Conservation (phyloP, 2,113 vertebrate genomes). For the Microcebus lehilahytsara region DNA sequence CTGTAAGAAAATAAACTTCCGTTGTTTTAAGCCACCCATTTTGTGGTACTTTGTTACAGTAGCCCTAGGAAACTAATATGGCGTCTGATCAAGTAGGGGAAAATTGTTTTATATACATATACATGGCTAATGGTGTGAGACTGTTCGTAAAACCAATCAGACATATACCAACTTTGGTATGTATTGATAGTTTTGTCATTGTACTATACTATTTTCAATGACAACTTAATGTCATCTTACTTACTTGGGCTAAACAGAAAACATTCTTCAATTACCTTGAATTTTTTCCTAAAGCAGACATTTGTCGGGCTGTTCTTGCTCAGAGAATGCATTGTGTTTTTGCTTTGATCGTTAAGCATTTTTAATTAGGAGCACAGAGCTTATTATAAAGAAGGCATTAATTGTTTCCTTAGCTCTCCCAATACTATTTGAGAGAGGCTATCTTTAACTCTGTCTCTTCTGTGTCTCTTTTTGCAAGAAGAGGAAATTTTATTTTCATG, state of each 20-base stretch:
- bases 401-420: not conserved
- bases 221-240: not conserved
- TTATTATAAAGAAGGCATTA: constrained; percentile 28
- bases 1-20: not conserved
- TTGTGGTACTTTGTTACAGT: not conserved
- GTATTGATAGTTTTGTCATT: not conserved
- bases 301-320: not conserved
- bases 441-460: not conserved
- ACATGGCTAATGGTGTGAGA: not conserved
- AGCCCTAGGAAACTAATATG: not conserved
- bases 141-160: not conserved
- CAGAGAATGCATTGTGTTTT: not conserved
- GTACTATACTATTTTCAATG: not conserved
- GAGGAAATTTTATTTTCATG: not conserved
- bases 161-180: not conserved
- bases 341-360: not conserved
- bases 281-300: not conserved
- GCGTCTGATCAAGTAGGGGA: not conserved
- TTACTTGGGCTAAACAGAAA: not conserved
- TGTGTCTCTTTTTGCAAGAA: constrained; percentile 13
- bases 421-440: not conserved
- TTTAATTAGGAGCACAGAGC: not conserved
- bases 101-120: not conserved
- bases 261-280: not conserved
- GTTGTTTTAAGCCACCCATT: not conserved